Base-by-base conservation (phyloP, 2,888 invertebrate species). In the Limnephilus rhombicus region DNA sequence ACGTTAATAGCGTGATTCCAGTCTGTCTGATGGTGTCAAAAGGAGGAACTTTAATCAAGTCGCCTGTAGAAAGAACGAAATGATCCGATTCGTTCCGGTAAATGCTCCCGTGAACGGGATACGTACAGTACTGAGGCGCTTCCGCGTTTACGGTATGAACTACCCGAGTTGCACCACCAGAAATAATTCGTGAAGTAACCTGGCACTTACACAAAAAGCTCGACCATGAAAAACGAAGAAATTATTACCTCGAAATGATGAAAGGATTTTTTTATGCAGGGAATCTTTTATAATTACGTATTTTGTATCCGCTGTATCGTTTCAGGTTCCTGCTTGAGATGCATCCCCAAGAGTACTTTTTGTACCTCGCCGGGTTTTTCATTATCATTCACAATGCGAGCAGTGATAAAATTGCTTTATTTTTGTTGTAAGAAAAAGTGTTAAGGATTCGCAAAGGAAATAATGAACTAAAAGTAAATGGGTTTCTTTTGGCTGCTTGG, bases 381-480 rank as follows among this genome's bases (percentile, higher is more conserved):
- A 92, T 92, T 91, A 92, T 88, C 91, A 90, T 92, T 90, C 89
- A 88, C 90, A 83, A 91, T 90, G 87, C 90, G 89, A 92, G 89
- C 90, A 85, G 88, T 90, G 89, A 92, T 93, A 90, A 91, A 93
- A 93, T 93, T 91, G 92, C 89, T 93, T 91, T 90, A 92, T 90
- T 87, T 92, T 90, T 90, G 90, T 83, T 92, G 37, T 49, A 18
- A 49, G 87, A 80, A 90, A 90, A 68, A 87, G 92, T 80, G 90
- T 92, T 92, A 80, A 92, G 85, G 90, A 92, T 90, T 92, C 86
- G 86, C 90, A 90, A 92, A 90, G 92, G 82, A 90, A 91, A 91
- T 89, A 91, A 91, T 91, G 87, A 91, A 91, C 87, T 53, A 49
- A 68, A 45, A 85, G 87, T 80, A 87, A 88, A 91, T 91, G 91